Conservation (phyloP, 1,140 invertebrate genomes). For the Forficula auricularia region DNA sequence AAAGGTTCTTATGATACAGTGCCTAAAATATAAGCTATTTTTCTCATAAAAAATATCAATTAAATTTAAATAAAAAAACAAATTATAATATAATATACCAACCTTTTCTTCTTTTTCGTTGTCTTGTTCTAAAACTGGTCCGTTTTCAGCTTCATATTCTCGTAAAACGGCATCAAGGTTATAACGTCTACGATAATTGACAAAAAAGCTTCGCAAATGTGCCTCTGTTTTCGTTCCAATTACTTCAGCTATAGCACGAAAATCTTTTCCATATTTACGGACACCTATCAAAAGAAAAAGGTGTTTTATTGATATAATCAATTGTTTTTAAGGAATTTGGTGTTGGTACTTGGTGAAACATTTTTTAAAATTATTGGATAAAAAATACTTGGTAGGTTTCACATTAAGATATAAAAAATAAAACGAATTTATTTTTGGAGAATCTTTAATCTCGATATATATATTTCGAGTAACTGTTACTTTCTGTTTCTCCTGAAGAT, state of each 20-base stretch:
- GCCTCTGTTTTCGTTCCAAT: slow-evolving; percentile 88
- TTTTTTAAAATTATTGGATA: too few species aligned
- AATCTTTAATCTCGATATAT: too few species aligned
- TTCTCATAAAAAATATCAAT: too few species aligned
- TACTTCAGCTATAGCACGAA: slow-evolving; percentile 85
- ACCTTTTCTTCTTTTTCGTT: slow-evolving; percentile 35
- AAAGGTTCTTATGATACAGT: neutral
- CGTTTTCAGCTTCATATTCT: slow-evolving; percentile 70
- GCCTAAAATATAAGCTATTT: neutral
- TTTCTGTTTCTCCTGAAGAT: too few species aligned
- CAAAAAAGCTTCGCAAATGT: slow-evolving; percentile 77
- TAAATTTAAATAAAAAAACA: too few species aligned
- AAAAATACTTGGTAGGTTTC: too few species aligned
- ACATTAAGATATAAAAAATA: too few species aligned
- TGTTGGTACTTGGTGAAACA: too few species aligned
- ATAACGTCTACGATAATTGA: slow-evolving; percentile 75
- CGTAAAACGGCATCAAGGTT: slow-evolving; percentile 77
- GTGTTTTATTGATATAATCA: slow-evolving; percentile 1
- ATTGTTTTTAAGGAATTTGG: too few species aligned
- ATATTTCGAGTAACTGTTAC: too few species aligned
- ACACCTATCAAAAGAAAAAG: slow-evolving; percentile 32
- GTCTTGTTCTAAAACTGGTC: slow-evolving; percentile 31
- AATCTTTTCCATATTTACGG: slow-evolving; percentile 88
- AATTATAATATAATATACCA: too few species aligned
- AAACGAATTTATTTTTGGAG: too few species aligned